phyloP scores from a whole-genome alignment of 1,140 invertebrate species.

The Branchinecta lynchi region DNA sequence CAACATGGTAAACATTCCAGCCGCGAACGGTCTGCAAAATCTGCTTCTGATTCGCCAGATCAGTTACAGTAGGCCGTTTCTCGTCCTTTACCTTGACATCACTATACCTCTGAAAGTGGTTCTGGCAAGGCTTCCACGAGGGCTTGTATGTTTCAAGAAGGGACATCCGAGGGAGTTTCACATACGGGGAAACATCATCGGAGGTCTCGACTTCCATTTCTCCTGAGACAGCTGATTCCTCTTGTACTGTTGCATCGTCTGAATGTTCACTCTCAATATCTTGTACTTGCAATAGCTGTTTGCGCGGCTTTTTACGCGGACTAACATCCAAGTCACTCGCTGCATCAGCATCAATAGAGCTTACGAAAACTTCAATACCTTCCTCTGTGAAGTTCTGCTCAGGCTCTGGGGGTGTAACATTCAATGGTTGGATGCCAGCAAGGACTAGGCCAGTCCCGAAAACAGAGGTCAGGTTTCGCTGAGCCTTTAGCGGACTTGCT shows the following conservation, averaged over 20 bases:
- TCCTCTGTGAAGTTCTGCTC: conserved; percentile 14
- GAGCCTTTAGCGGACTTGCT: conserved; percentile 39
- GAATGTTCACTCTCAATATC: conserved; percentile 16
- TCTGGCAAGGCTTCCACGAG: conserved; percentile 43
- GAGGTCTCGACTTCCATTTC: not conserved
- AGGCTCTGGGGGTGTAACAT: not conserved
- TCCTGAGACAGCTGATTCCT: conserved; percentile 12
- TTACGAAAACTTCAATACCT: conserved; percentile 20
- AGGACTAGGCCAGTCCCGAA: conserved; percentile 26
- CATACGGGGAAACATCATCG: conserved; percentile 7
- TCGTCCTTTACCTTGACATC: conserved; percentile 79
- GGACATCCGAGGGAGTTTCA: conserved; percentile 30
- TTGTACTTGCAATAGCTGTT: conserved; percentile 47
- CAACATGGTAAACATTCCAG: conserved; percentile 86
- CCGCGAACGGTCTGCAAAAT: conserved; percentile 77
- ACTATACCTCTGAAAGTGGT: conserved; percentile 70
- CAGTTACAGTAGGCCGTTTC: conserved; percentile 59
- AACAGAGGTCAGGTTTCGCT: conserved; percentile 28
- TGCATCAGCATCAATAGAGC: conserved; percentile 19
- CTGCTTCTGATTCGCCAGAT: conserved; percentile 74
- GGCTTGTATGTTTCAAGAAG: conserved; percentile 37
- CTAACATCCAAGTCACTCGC: conserved; percentile 40
- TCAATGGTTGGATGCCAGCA: conserved; percentile 24
- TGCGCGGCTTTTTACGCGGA: conserved; percentile 57
- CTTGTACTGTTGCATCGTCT: not conserved